phyloP scores from a whole-genome alignment of 2,888 invertebrate species.

The Lapara coniferarum region DNA sequence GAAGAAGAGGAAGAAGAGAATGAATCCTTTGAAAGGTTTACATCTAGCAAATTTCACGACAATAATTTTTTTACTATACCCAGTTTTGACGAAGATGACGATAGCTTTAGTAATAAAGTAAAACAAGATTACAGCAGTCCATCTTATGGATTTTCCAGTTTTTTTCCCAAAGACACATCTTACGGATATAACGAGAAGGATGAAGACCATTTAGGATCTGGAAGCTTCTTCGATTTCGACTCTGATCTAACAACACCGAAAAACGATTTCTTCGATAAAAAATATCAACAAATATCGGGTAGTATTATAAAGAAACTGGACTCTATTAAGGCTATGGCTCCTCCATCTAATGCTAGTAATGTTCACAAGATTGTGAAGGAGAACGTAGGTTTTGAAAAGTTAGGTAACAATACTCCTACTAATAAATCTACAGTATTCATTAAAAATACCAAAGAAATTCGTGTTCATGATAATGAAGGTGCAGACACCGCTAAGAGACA shows the following conservation, averaged over 20 bases:
- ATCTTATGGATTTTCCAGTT: slow-evolving; percentile 64
- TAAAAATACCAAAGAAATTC: slow-evolving; percentile 82
- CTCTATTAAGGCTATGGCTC: slow-evolving; percentile 58
- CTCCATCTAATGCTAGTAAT: slow-evolving; percentile 59
- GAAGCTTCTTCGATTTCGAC: slow-evolving; percentile 69
- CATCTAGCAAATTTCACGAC: slow-evolving; percentile 79
- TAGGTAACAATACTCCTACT: slow-evolving; percentile 73
- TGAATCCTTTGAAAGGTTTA: slow-evolving; percentile 71
- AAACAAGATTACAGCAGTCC: slow-evolving; percentile 63
- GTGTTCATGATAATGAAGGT: slow-evolving; percentile 72
- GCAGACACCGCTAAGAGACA: slow-evolving; percentile 68
- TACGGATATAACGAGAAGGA: slow-evolving; percentile 57
- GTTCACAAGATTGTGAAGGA: slow-evolving; percentile 60
- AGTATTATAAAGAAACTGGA: slow-evolving; percentile 81
- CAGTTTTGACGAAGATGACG: slow-evolving; percentile 59
- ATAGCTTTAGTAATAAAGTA: slow-evolving; percentile 58
- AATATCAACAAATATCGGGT: slow-evolving; percentile 77
- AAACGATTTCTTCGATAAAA: slow-evolving; percentile 80
- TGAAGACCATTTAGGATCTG: slow-evolving; percentile 62
- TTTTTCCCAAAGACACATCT: slow-evolving; percentile 60
- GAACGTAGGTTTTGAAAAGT: slow-evolving; percentile 70
- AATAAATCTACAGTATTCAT: slow-evolving; percentile 78
- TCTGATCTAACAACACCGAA: slow-evolving; percentile 81
- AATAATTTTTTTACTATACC: slow-evolving; percentile 78
- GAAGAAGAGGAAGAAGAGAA: slow-evolving; percentile 62